Evolutionary conservation across 2,888 invertebrate species (phyloP), one percentile per base, ranked within the genome.

Genomic region (Orgyia antiqua): DNA sequence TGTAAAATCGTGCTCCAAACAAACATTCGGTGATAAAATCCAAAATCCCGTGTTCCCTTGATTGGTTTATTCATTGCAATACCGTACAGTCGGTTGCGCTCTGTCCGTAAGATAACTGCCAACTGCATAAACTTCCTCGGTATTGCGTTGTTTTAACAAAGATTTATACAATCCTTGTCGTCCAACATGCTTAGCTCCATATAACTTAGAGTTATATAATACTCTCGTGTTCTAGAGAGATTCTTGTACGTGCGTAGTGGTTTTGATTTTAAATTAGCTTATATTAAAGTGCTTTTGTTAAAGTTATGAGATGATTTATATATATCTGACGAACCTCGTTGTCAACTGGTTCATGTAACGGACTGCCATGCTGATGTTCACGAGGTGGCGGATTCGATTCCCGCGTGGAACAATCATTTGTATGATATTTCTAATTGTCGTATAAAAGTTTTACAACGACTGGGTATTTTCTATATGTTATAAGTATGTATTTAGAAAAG

Each of bases 161-260:
- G 69, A 70, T 70, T 68, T 71, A 71, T 68, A 59, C 46, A 35
- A 20, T 49, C 42, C 46, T 43, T 51, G 58, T 58, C 60, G 50
- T 46, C 53, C 42, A 45, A 45, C 42, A 47, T 46, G 42, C 31
- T 37, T 27, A 27, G 30, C 36, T 35, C 36, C 42, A 36, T 51
- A 45, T 46, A 46, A 51, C 48, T 52, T 52, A 48, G 40, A 50
- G 39, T 40, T 46, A 27, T 28, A 40, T 42, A 27, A n/a, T n/a
- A n/a, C n/a, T 39, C 31, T 21, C 48, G 34, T 33, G 20, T 15
- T 12, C 20, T 34, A 13, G 9, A 27, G 13, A 31, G 18, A 27
- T 27, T 15, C 18, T 24, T 20, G 11, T 24, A 20, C 17, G 32
- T 34, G 31, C 15, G 13, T 28, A 21, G 20, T 4, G 18, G n/a